Percentiles rank a stretch among this genome's conserved stretches.
Conservation (phyloP, 2,888 invertebrate genomes). For the Octodonta nipae region DNA sequence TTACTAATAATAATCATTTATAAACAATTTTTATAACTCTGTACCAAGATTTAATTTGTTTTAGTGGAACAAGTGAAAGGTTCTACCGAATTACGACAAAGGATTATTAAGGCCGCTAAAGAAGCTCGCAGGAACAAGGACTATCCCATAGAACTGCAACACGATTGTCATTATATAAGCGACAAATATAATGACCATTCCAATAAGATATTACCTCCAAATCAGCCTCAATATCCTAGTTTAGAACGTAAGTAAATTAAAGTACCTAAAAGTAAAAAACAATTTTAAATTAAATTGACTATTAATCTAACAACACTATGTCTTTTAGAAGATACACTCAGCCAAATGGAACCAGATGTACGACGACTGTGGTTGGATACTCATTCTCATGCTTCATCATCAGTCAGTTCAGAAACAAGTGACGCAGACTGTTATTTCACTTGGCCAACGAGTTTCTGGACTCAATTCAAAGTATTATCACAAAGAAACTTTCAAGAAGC, state of each 20-base stretch:
- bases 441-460: conserved; percentile 65
- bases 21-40: too few relatives aligned
- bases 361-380: conserved; percentile 56
- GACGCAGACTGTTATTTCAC: conserved; percentile 50
- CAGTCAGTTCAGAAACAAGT: conserved; percentile 46
- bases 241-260: conserved; percentile 31
- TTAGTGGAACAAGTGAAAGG: conserved; percentile 66
- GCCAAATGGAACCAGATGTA: conserved; percentile 44
- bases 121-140: conserved; percentile 46
- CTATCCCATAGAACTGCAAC: conserved; percentile 43
- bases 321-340: conserved; percentile 36
- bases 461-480: conserved; percentile 62
- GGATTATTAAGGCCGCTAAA: conserved; percentile 51
- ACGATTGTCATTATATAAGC: conserved; percentile 29
- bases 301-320: background rate
- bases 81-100: conserved; percentile 50
- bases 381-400: conserved; percentile 53
- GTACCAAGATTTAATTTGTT: too few relatives aligned
- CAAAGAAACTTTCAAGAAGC: conserved; percentile 65
- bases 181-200: conserved; percentile 30
- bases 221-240: conserved; percentile 29
- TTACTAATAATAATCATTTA: too few relatives aligned
- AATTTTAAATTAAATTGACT: too few relatives aligned
- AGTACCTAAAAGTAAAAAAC: too few relatives aligned
- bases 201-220: conserved; percentile 21